A percentile compares a stretch with the other conserved stretches of the same genome.
phyloP scores from a whole-genome alignment of 2,888 invertebrate species.

The Apomyelois bistriatella region DNA sequence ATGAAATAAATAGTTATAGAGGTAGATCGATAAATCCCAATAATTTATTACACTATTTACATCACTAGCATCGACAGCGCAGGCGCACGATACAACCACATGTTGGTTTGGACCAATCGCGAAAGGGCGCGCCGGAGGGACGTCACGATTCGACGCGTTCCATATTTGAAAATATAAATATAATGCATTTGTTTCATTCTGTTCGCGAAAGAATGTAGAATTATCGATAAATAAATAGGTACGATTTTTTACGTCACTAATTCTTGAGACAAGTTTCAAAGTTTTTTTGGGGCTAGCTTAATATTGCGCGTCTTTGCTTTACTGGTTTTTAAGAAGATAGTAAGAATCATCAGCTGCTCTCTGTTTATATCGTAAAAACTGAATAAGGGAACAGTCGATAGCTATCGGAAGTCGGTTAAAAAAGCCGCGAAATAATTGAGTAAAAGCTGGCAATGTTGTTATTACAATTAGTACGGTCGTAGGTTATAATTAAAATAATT shows the following conservation, averaged over 20 bases:
- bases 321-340: too few species aligned
- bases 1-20: not conserved
- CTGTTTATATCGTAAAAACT: not conserved
- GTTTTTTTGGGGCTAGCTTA: too few species aligned
- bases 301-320: too few species aligned
- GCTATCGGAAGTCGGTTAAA: too few species aligned
- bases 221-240: constrained; percentile 12
- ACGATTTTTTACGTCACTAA: constrained; percentile 10
- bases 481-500: too few species aligned
- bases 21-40: not conserved
- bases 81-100: constrained; percentile 33
- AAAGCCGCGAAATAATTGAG: too few species aligned
- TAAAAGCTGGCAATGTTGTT: too few species aligned
- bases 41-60: constrained; percentile 5
- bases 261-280: not conserved
- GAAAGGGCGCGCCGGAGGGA: constrained; percentile 43
- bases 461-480: too few species aligned
- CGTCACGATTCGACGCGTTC: constrained; percentile 61
- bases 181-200: constrained; percentile 36
- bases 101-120: constrained; percentile 47
- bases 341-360: too few species aligned
- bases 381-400: too few species aligned
- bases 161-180: constrained; percentile 54
- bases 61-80: constrained; percentile 10
- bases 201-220: constrained; percentile 14